Evolutionary conservation across 2,888 invertebrate species (phyloP).

Genomic region (Drosophila sordidula): DNA sequence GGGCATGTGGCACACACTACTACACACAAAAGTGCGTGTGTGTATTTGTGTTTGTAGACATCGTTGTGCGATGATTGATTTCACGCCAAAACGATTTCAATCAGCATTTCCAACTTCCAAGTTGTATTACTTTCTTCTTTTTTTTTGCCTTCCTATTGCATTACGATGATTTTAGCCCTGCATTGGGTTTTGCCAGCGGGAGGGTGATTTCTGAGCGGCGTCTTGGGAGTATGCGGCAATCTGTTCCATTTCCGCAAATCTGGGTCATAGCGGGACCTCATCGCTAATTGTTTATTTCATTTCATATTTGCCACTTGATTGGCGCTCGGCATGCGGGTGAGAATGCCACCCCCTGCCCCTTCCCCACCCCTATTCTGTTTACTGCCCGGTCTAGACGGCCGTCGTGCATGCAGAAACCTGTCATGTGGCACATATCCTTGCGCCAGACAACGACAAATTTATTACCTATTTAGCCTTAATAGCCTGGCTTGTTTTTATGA

Average conservation of each 20-base stretch:
- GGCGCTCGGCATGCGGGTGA: slow-evolving; percentile 59
- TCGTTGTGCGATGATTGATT: slow-evolving; percentile 81
- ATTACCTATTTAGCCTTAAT: slow-evolving; percentile 80
- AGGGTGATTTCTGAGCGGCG: slow-evolving; percentile 10
- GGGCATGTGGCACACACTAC: slow-evolving; percentile 55
- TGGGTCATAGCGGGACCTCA: slow-evolving; percentile 64
- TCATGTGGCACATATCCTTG: slow-evolving; percentile 65
- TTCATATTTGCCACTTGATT: slow-evolving; percentile 56
- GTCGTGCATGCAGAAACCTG: slow-evolving; percentile 48
- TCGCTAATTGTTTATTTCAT: slow-evolving; percentile 48
- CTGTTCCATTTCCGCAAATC: slow-evolving; percentile 48
- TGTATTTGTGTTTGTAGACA: slow-evolving; percentile 44
- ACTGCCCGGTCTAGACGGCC: slow-evolving; percentile 17
- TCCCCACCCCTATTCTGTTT: neutral
- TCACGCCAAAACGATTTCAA: slow-evolving; percentile 83
- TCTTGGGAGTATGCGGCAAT: slow-evolving; percentile 55
- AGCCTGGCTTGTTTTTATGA: slow-evolving; percentile 79
- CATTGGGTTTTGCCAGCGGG: slow-evolving; percentile 21
- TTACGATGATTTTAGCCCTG: slow-evolving; percentile 35
- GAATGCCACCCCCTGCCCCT: neutral
- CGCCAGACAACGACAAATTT: slow-evolving; percentile 73
- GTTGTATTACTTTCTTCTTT: slow-evolving; percentile 32
- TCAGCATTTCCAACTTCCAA: slow-evolving; percentile 77
- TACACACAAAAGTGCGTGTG: neutral
- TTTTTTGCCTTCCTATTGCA: slow-evolving; percentile 56